Base-by-base conservation (phyloP, 2,888 invertebrate species). In the Trimorus sp. region DNA sequence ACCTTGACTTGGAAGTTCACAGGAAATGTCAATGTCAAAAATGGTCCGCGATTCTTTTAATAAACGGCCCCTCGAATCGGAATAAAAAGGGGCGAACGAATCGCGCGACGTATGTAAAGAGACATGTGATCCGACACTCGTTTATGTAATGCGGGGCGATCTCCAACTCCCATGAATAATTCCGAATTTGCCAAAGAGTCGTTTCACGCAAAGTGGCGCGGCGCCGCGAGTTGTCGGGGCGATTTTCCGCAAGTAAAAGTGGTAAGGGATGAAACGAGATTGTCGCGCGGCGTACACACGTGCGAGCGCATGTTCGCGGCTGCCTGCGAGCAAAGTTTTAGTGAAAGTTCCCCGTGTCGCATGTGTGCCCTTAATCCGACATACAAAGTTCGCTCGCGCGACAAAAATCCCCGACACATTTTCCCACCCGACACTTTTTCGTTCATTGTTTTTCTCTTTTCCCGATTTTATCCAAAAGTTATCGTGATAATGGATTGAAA, bases 321-420 rank as follows among this genome's bases (percentile, higher is more conserved):
- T 26, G 26, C 4, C 26, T 26, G 26, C 71, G 54, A 62, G 69
- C 58, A 71, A 84, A 84, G 63, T 83, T 82, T 81, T 75, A 83
- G 85, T 85, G 85, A 86, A 86, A 86, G 84, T 86, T 85, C 70
- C 68, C 40, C 62, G 83, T 49, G 63, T 74, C 66, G 76, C 82
- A 83, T 73, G 74, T 84, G 77, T 79, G 82, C 84, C 83, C 85
- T 86, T 85, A 85, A 86, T 84, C 79, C 83, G 73, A 75, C 83
- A 69, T 65, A 59, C 26, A 1, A 26, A 26, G 26, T 26, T 26
- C 26, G 26, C 26, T 26, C 26, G 26, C 26, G 4, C 4, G 26
- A 26, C 1, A 26, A 26, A 1, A 26, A 26, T 26, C 26, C 26
- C n/a, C n/a, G n/a, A n/a, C n/a, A n/a, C n/a, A n/a, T n/a, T n/a